These are phyloP conservation scores for Pteropus alecto DNA, from an alignment of 2,113 vertebrate species.

Conservation along the genomic window DNA sequence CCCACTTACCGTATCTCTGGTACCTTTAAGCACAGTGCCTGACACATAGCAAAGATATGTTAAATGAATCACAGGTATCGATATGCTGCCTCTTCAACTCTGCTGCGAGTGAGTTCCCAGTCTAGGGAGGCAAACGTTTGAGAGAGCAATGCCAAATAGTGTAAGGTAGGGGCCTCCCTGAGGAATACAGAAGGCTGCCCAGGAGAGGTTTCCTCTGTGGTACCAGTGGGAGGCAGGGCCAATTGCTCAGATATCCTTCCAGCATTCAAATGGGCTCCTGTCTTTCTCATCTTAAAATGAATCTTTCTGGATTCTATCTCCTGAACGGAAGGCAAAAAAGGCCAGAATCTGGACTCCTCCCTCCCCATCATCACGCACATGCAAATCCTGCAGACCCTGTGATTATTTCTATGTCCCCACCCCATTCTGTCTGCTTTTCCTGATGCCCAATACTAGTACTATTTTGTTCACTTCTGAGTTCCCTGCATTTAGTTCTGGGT, in stretches of 20 bases:
- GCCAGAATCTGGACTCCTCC: background rate
- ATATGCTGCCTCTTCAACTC: background rate
- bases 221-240: background rate
- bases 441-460: rapidly evolving
- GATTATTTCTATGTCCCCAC: too few species aligned
- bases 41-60: background rate
- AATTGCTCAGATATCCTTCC: background rate
- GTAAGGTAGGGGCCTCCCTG: background rate
- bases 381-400: background rate
- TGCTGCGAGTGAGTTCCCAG: background rate
- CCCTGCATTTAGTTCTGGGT: background rate
- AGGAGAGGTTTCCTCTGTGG: background rate
- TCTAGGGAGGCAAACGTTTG: background rate
- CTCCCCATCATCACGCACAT: background rate
- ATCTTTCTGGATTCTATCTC: background rate
- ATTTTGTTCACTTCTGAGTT: background rate
- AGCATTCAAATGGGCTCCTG: background rate
- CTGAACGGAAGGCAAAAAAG: background rate
- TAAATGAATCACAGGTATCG: background rate
- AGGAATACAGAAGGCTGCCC: background rate
- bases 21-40: background rate
- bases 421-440: background rate
- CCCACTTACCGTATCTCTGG: background rate
- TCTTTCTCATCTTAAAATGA: background rate
- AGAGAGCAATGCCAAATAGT: background rate